Base-by-base conservation (phyloP, 2,797 vertebrate genomes). In the Buphagus erythrorhynchus region DNA sequence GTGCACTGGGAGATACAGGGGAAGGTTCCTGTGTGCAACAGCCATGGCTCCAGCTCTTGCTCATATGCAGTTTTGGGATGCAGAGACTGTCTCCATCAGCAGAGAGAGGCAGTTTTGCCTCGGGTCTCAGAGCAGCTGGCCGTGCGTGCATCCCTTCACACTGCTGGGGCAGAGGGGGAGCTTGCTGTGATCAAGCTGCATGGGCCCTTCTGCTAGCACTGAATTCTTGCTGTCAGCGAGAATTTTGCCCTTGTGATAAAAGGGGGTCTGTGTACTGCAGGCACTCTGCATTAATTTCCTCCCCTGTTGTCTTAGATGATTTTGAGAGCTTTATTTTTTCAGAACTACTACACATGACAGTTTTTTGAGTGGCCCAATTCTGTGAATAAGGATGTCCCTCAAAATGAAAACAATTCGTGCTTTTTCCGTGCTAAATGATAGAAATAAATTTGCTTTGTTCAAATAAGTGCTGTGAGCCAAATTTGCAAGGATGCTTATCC, bases 371-470 rank as follows among this genome's bases (percentile, higher is more conserved):
- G 88, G 46, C 33, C 58, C 29, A 24, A 42, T 72, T 88, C 81
- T 0, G 0, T 73, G 55, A 86, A 88, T 45, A 91, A 75, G 87
- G 81, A 92, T 82, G 72, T 91, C 79, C 68, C 85, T 93, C 48
- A 62, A 62, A 93, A 90, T 38, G 66, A 91, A 93, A 96, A 85
- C 69, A 88, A 59, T 57, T 91, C 0, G 0, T 52, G 54, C 61
- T 77, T 96, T 93, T 74, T 67, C 73, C 0, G 0, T 77, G 77
- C 57, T 95, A 77, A 93, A 93, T 80, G 79, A 62, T 91, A 79
- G 92, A 92, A 93, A 94, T 91, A 83, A 91, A 93, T 96, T 96
- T 81, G 71, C 94, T 97, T 96, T 93, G 91, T 94, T 96, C 95
- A 95, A 96, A 38, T 95, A 92, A 80, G 49, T 1, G 14, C 89